A percentile compares a stretch with the other conserved stretches of the same genome.
Conservation (phyloP, 2,888 invertebrate species). For the Petrolisthes manimaculis region DNA sequence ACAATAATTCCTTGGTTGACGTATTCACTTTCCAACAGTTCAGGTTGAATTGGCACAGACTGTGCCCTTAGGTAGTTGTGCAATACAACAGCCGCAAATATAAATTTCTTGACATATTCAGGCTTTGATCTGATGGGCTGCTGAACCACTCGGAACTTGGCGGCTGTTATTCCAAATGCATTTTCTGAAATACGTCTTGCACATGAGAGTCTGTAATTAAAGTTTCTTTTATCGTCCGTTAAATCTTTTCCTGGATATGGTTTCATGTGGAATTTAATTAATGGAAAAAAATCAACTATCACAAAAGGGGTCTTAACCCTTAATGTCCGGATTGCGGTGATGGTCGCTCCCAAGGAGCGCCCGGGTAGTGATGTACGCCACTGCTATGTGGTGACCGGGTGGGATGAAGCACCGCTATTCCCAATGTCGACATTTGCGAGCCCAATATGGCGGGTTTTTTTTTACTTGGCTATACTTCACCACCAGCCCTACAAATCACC, state of each 20-base stretch:
- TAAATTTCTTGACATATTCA: background rate
- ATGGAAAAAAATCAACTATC: background rate
- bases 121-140: conserved; percentile 11
- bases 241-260: background rate
- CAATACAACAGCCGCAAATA: background rate
- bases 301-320: conserved; percentile 3
- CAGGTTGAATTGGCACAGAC: background rate
- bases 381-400: too few relatives aligned
- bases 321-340: too few relatives aligned
- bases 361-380: too few relatives aligned
- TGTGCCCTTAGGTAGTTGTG: conserved; percentile 1
- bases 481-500: too few relatives aligned
- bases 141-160: conserved; percentile 9
- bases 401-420: too few relatives aligned
- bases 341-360: too few relatives aligned
- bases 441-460: too few relatives aligned
- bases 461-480: too few relatives aligned
- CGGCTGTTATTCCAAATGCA: background rate
- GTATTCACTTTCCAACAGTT: background rate
- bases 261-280: background rate
- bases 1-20: conserved; percentile 1
- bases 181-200: background rate
- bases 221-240: background rate
- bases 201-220: background rate
- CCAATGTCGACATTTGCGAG: too few relatives aligned